Base-by-base conservation (phyloP, 2,113 vertebrate genomes). In the Abramis brama region DNA sequence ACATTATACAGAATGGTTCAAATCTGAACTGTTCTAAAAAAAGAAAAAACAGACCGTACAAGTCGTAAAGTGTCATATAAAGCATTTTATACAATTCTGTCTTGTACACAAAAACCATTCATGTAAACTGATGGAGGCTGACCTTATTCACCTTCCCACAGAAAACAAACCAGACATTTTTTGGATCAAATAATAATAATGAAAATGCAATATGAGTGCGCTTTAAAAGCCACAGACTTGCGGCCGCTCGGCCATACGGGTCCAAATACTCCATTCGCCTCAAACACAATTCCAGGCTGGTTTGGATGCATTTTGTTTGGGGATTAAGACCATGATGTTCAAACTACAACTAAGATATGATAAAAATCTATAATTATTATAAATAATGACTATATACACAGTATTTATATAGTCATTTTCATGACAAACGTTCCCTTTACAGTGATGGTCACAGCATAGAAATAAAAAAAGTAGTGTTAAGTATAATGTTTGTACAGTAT, bases 211-310 rank as follows among this genome's bases (percentile, higher is more conserved):
- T 66, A 66, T 23, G 59, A 66, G 11, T 19, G 17, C 12, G 9
- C 6, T 66, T 66, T 66, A 27, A 80, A 80, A 64, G 78, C 78
- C 36, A 79, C 33, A 74, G 71, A 15, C 33, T 23, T 66, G 25
- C 25, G 5, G n/a, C 25, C 62, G 25, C 62, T 27, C 3, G 15
- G 12, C 39, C 71, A 25, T 6, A n/a, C 1, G 71, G 2, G 12
- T 12, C 71, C 12, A 74, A 74, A 74, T 47, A 6, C n/a, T 47
- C 43, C 71, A 25, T 74, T 74, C 17, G 43, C 43, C 25, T 74
- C 5, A 47, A 73, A 73, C 8, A 45, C 36, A 43, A 45, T 43
- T 73, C 70, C 39, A 73, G 70, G 11, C 36, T 47, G 71, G 5
- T 25, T 45, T 74, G 71, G 71, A 74, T n/a, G 8, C 21, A 43